A percentile compares a stretch with the other conserved stretches of the same genome.
Evolutionary conservation across 2,113 vertebrate species (phyloP).

Genomic region (Syngnathus typhle): DNA sequence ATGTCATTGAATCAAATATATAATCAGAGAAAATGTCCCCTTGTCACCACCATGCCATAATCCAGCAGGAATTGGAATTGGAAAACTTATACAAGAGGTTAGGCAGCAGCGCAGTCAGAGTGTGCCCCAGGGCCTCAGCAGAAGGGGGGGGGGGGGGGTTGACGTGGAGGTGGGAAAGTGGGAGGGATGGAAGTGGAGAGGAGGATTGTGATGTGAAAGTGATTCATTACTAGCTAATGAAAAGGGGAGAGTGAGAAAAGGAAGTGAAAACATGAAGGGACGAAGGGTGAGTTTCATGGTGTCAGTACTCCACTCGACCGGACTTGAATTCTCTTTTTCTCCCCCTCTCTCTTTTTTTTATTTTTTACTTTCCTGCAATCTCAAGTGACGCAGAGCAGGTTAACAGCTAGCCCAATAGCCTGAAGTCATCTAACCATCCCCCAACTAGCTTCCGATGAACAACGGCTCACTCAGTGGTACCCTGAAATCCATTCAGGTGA

Average conservation of each 20-base stretch:
- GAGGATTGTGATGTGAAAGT: constrained; percentile 8
- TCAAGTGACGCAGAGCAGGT: constrained; percentile 69
- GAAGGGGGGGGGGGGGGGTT: constrained; percentile 41
- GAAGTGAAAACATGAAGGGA: constrained; percentile 39
- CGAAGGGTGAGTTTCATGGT: constrained; percentile 64
- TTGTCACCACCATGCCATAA: constrained; percentile 68
- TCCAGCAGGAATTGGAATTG: constrained; percentile 81
- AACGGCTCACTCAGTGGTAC: constrained; percentile 48
- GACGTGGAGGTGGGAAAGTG: neutral
- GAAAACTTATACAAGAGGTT: constrained; percentile 86
- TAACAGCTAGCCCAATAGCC: constrained; percentile 70
- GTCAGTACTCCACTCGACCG: constrained; percentile 25
- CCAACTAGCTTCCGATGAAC: constrained; percentile 39
- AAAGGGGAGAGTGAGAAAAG: constrained; percentile 42
- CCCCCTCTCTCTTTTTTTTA: constrained; percentile 46
- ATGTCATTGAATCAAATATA: constrained; percentile 81
- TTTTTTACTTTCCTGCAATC: constrained; percentile 66
- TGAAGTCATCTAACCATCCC: constrained; percentile 11
- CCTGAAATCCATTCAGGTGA: constrained; percentile 9
- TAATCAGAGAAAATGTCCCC: constrained; percentile 72
- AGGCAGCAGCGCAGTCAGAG: constrained; percentile 77
- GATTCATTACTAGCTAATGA: neutral
- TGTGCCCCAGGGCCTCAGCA: constrained; percentile 78
- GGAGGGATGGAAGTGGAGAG: neutral
- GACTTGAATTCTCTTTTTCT: constrained; percentile 34